Conservation (phyloP, 2,888 invertebrate genomes). For the Maniola hyperantus region DNA sequence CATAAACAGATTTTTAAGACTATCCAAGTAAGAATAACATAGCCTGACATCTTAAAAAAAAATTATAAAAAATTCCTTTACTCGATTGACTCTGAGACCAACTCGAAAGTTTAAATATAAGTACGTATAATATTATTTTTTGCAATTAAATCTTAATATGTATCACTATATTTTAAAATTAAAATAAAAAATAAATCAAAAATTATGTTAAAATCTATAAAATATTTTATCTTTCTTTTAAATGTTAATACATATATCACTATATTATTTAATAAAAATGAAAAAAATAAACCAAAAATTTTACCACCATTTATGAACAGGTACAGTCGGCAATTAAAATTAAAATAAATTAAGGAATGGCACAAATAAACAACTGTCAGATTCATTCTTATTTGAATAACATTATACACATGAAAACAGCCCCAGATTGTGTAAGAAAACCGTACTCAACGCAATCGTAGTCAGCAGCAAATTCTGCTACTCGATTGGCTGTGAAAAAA, state of each 20-base stretch:
- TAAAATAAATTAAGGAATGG: slow-evolving; percentile 8
- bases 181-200: background rate
- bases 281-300: background rate
- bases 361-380: background rate
- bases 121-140: background rate
- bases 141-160: background rate
- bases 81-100: no score
- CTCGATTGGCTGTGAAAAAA: no score
- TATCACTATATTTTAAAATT: background rate
- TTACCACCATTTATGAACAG: background rate
- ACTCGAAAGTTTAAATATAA: background rate
- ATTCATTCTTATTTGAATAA: slow-evolving; percentile 15
- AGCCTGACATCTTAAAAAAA: background rate
- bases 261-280: no score
- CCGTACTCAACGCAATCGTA: no score
- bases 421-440: no score
- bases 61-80: background rate
- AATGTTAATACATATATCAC: no score
- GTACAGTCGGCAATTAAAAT: background rate
- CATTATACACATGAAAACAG: slow-evolving; percentile 17
- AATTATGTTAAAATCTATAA: background rate
- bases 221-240: background rate
- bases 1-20: slow-evolving; percentile 4
- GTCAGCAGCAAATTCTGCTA: no score
- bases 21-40: slow-evolving; percentile 11